Conservation (phyloP, 2,888 invertebrate species). For the Patella caerulea region DNA sequence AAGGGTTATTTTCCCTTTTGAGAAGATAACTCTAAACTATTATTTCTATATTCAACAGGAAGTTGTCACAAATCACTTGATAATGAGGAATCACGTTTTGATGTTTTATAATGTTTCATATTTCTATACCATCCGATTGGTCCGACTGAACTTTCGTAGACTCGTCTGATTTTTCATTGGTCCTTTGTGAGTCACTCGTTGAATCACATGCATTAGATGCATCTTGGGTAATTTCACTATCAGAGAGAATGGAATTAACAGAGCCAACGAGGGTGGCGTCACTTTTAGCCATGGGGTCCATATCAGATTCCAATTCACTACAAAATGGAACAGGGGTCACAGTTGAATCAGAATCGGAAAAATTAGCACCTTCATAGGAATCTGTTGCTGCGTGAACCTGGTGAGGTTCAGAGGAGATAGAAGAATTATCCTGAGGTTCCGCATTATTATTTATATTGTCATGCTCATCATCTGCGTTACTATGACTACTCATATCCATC, state of each 20-base stretch:
- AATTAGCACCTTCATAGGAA: slow-evolving; percentile 23
- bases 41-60: too few species aligned
- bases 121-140: background rate
- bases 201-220: background rate
- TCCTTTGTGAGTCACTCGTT: slow-evolving; percentile 5
- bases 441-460: too few species aligned
- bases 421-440: too few species aligned
- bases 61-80: too few species aligned
- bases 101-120: too few species aligned
- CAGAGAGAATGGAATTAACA: slow-evolving; percentile 5
- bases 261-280: slow-evolving; percentile 13
- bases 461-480: too few species aligned
- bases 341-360: slow-evolving; percentile 19
- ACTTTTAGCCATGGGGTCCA: slow-evolving; percentile 15
- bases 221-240: background rate
- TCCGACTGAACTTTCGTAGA: background rate
- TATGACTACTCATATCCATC: too few species aligned
- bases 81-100: too few species aligned
- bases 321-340: slow-evolving; percentile 16
- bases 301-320: slow-evolving; percentile 19
- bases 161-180: background rate
- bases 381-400: slow-evolving; percentile 11
- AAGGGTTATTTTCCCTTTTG: too few species aligned
- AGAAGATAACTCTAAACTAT: too few species aligned
- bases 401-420: background rate